Conservation (phyloP, 1,140 invertebrate genomes). For the Hylaeus anthracinus region DNA sequence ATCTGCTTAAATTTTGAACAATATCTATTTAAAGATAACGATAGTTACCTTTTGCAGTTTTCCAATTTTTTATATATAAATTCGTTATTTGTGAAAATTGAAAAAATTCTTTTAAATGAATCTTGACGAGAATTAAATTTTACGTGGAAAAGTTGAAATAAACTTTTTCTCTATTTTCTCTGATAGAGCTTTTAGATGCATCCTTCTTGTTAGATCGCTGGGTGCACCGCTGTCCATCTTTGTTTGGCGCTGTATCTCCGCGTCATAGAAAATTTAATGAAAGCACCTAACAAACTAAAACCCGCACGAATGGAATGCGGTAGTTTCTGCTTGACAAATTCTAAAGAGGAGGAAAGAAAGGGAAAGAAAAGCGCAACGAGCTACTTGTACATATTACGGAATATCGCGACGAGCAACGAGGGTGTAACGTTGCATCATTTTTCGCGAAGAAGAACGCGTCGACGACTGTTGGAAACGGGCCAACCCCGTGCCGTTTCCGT, state of each 20-base stretch:
- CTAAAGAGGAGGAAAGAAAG: neutral
- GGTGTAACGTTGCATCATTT: slow-evolving; percentile 45
- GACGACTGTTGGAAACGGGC: slow-evolving; percentile 21
- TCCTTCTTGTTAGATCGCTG: too few relatives aligned
- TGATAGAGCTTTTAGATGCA: too few relatives aligned
- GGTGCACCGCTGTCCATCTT: too few relatives aligned
- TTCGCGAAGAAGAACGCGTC: slow-evolving; percentile 18
- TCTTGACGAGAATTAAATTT: too few relatives aligned
- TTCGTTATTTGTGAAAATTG: too few relatives aligned
- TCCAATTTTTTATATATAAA: too few relatives aligned
- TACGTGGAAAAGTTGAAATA: too few relatives aligned
- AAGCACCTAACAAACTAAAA: neutral
- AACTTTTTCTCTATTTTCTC: too few relatives aligned
- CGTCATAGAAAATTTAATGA: neutral
- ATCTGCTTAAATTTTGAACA: too few relatives aligned
- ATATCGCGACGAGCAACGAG: slow-evolving; percentile 18
- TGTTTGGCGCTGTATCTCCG: neutral
- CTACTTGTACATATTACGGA: slow-evolving; percentile 20
- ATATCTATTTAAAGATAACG: too few relatives aligned
- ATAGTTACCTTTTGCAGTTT: too few relatives aligned
- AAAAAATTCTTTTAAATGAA: too few relatives aligned
- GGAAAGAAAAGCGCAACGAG: slow-evolving; percentile 17
- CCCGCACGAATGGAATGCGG: slow-evolving; percentile 26
- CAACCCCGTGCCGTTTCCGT: slow-evolving; percentile 32
- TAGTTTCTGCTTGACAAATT: slow-evolving; percentile 3